A percentile compares a stretch with the other conserved stretches of the same genome.
phyloP scores from a whole-genome alignment of 2,113 vertebrate species.

The Psittacula cyanocephala region DNA sequence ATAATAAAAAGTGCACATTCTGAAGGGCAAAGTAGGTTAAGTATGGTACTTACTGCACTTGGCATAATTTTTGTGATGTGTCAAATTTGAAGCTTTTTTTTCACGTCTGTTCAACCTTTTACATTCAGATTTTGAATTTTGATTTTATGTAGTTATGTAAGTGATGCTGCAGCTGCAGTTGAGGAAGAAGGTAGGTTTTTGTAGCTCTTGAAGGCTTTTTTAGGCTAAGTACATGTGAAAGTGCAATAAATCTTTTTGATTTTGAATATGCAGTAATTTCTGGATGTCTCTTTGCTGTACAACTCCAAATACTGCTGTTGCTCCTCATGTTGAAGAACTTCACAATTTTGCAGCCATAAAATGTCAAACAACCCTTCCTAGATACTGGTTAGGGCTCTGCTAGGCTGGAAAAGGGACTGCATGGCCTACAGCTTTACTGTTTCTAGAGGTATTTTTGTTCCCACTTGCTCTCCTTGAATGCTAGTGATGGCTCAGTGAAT shows the following conservation, averaged over 20 bases:
- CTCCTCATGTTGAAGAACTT: background rate
- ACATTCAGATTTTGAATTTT: background rate
- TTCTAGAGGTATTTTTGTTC: background rate
- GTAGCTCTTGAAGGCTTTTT: background rate
- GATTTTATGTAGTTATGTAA: background rate
- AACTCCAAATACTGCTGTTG: background rate
- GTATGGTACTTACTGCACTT: background rate
- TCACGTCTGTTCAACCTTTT: background rate
- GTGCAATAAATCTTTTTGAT: background rate
- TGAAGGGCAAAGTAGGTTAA: conserved; percentile 27
- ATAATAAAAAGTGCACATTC: conserved; percentile 31
- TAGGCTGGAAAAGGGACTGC: background rate
- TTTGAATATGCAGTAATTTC: background rate
- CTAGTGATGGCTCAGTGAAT: background rate
- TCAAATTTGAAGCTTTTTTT: background rate
- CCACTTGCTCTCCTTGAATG: background rate
- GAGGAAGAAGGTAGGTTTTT: background rate
- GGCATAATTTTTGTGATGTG: background rate
- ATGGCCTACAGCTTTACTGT: background rate
- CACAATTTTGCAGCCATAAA: background rate
- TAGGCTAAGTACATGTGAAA: background rate
- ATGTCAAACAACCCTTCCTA: background rate
- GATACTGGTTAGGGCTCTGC: background rate
- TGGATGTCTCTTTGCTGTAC: background rate
- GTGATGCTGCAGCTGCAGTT: background rate